These are phyloP conservation scores for Rattus rattus DNA, from an alignment of 2,113 vertebrate species.

Conservation along the genomic window DNA sequence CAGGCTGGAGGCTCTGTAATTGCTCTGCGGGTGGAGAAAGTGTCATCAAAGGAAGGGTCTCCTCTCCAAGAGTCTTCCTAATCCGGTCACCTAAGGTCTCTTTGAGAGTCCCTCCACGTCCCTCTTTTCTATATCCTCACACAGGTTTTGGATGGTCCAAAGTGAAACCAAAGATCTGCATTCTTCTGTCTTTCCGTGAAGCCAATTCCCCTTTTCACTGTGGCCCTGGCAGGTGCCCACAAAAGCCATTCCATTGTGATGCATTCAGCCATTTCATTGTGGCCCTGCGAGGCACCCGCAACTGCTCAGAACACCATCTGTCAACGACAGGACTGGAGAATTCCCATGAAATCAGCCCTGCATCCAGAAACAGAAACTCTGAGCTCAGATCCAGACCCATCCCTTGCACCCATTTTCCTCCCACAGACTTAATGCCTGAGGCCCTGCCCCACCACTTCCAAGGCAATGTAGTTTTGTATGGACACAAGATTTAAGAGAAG, in stretches of 20 bases:
- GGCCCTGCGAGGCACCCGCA: background rate
- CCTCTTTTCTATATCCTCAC: conserved; percentile 31
- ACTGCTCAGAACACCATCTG: background rate
- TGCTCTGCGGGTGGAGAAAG: background rate
- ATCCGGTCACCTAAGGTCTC: background rate
- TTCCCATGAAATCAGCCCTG: background rate
- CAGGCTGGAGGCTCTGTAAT: background rate
- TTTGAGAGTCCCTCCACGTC: background rate
- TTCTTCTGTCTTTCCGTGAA: background rate
- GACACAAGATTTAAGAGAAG: background rate
- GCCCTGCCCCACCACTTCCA: background rate
- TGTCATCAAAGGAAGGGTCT: conserved; percentile 27
- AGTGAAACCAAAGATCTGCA: conserved; percentile 54
- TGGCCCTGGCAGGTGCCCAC: background rate
- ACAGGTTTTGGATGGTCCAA: conserved; percentile 21
- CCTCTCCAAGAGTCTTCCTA: conserved; percentile 5
- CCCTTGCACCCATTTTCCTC: background rate
- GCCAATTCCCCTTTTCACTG: background rate
- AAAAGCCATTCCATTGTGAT: background rate
- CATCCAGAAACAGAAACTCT: background rate
- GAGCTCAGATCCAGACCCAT: background rate
- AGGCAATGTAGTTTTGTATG: accelerated
- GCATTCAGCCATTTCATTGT: background rate
- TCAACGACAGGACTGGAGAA: background rate
- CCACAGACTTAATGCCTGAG: background rate